A percentile compares a stretch with the other conserved stretches of the same genome.
These are phyloP conservation scores for Eclectus roratus DNA, from an alignment of 2,113 vertebrate genomes.

Conservation along the genomic window DNA sequence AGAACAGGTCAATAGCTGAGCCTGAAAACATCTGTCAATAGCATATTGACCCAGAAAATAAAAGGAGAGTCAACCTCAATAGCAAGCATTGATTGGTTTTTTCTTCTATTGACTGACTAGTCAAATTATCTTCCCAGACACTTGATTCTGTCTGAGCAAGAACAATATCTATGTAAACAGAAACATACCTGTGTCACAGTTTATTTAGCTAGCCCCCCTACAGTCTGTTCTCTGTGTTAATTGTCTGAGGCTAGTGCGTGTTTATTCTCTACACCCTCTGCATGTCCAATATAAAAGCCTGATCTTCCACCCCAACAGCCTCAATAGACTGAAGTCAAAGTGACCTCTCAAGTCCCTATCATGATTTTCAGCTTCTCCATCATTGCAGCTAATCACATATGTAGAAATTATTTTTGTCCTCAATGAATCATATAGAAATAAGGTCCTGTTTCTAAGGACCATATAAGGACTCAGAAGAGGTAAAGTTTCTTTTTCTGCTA, in stretches of 20 bases:
- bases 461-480: not conserved
- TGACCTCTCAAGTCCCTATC: not conserved
- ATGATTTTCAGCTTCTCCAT: not conserved
- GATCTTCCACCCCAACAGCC: not conserved
- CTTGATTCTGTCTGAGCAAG: not conserved
- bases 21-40: not conserved
- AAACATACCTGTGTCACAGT: not conserved
- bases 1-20: not conserved
- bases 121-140: not conserved
- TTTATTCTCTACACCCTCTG: not conserved
- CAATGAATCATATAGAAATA: not conserved
- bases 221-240: not conserved
- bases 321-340: not conserved
- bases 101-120: not conserved
- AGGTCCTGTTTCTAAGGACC: not conserved
- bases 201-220: not conserved
- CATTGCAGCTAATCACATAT: not conserved
- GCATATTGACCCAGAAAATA: not conserved
- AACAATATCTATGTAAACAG: not conserved
- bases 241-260: not conserved
- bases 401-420: not conserved
- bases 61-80: not conserved
- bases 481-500: not conserved
- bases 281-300: not conserved
- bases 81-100: rapidly evolving